phyloP scores from a whole-genome alignment of 2,797 vertebrate genomes.

The Petrocephalus schoutedeni region DNA sequence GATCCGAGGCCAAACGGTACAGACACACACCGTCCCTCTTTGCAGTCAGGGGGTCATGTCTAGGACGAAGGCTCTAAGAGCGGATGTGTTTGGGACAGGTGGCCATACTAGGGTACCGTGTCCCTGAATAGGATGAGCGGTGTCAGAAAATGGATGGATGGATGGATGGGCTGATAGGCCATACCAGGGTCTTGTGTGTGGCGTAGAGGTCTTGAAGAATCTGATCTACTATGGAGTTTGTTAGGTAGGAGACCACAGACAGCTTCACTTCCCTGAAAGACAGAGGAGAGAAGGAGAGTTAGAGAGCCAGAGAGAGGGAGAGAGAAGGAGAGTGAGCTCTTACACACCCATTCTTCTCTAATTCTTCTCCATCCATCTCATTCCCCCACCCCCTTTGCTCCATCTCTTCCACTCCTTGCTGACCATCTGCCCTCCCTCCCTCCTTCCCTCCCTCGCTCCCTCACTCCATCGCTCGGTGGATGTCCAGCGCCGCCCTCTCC shows the following conservation, averaged over 20 bases:
- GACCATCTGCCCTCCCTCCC: neutral
- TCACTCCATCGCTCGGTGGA: conserved; percentile 84
- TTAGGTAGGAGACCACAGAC: conserved; percentile 55
- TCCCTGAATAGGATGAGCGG: no score
- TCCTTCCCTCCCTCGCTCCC: conserved; percentile 29
- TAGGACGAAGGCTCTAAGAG: neutral
- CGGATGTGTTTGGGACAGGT: neutral
- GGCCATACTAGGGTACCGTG: conserved; percentile 82
- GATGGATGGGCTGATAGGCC: no score
- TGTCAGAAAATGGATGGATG: no score
- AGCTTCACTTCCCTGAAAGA: conserved; percentile 70
- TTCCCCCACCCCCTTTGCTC: neutral
- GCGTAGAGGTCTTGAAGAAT: conserved; percentile 83
- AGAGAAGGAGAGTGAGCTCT: neutral
- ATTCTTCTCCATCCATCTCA: neutral
- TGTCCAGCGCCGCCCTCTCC: conserved; percentile 82
- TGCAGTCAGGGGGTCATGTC: neutral
- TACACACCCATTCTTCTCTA: neutral
- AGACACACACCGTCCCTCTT: neutral
- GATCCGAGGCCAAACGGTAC: neutral
- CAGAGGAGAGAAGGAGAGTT: neutral
- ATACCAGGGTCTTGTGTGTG: conserved; percentile 86
- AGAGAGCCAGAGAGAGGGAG: neutral
- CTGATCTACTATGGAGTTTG: conserved; percentile 86
- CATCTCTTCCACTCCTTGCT: neutral